phyloP scores from a whole-genome alignment of 1,140 invertebrate species.

The Cyphomyrmex costatus region DNA sequence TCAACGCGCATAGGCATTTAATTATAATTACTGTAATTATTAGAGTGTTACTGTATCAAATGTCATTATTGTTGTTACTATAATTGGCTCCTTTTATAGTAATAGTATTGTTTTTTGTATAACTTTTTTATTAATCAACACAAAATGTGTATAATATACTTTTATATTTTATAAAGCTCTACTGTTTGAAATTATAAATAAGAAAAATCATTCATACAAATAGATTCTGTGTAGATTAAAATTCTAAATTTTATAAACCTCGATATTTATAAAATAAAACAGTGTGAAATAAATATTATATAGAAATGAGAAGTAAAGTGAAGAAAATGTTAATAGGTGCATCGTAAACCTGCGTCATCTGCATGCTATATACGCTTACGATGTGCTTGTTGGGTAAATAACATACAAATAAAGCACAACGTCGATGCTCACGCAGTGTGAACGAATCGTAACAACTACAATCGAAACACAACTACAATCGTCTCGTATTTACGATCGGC shows the following conservation, averaged over 20 bases:
- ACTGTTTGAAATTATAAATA: neutral
- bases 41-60: neutral
- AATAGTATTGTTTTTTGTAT: neutral
- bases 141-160: neutral
- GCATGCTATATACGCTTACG: neutral
- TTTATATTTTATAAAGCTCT: too few relatives aligned
- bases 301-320: neutral
- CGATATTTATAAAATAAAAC: neutral
- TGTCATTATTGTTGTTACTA: neutral
- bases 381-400: neutral
- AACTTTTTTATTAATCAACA: neutral
- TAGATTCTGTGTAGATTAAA: neutral
- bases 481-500: slow-evolving; percentile 4
- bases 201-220: too few relatives aligned
- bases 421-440: neutral
- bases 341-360: neutral
- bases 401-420: neutral
- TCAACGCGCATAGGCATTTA: slow-evolving; percentile 2
- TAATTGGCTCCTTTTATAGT: neutral
- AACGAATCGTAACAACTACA: slow-evolving; percentile 18
- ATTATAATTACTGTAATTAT: slow-evolving; percentile 24
- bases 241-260: neutral
- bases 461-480: neutral
- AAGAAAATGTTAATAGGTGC: neutral
- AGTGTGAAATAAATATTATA: too few relatives aligned